These are phyloP conservation scores for Mastacembelus armatus DNA, from an alignment of 2,797 vertebrate species.

Conservation along the genomic window DNA sequence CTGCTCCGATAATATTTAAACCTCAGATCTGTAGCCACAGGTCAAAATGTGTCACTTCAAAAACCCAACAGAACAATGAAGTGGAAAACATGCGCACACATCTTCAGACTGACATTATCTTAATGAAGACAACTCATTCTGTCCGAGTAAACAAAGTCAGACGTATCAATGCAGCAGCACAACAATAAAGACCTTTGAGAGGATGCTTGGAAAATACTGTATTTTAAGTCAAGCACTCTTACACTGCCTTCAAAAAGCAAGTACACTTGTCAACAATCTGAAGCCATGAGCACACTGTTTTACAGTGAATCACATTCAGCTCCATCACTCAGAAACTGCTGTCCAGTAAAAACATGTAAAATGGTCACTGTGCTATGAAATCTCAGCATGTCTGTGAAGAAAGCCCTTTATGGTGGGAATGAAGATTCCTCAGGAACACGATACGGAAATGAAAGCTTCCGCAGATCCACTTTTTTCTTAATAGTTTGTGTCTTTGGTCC, in stretches of 20 bases:
- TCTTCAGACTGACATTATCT: background rate
- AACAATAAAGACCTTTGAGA: conserved; percentile 5
- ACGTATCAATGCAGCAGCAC: background rate
- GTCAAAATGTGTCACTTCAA: background rate
- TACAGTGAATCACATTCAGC: conserved; percentile 44
- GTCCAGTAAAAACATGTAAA: conserved; percentile 5
- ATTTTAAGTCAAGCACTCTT: conserved; percentile 31
- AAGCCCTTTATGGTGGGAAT: conserved; percentile 46
- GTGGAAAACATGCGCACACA: background rate
- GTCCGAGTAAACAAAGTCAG: background rate
- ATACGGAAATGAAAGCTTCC: conserved; percentile 9
- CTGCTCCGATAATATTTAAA: too few relatives aligned
- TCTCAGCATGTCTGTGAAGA: background rate
- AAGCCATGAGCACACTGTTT: conserved; percentile 17
- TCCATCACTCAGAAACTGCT: conserved; percentile 14
- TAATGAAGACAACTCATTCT: background rate
- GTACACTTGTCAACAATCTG: conserved; percentile 13
- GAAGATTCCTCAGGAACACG: background rate
- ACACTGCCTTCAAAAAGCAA: conserved; percentile 54
- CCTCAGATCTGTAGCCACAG: too few relatives aligned
- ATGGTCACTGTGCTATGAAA: conserved; percentile 35
- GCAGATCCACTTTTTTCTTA: background rate
- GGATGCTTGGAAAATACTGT: conserved; percentile 61
- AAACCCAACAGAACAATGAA: background rate
- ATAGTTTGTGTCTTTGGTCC: conserved; percentile 6